A percentile compares a stretch with the other conserved stretches of the same genome.
Evolutionary conservation across 1,140 invertebrate species (phyloP).

Genomic region (Chelonus insularis): DNA sequence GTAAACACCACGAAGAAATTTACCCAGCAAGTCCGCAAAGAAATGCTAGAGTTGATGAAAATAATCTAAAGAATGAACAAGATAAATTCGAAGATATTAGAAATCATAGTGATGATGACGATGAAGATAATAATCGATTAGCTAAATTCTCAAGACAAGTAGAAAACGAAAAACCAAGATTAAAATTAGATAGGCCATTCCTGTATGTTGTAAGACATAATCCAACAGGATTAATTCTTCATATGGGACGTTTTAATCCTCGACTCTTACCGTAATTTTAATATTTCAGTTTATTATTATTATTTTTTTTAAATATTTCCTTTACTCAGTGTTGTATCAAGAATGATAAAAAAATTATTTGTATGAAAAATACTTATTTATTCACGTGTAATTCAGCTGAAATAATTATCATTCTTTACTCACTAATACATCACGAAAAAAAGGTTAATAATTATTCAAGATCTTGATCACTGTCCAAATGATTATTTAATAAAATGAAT

Average conservation of each 20-base stretch:
- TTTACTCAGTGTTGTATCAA: too few relatives aligned
- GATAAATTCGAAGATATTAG: constrained; percentile 21
- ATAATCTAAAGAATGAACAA: background rate
- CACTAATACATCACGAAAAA: constrained; percentile 3
- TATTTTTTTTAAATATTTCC: background rate
- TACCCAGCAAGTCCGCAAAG: constrained; percentile 70
- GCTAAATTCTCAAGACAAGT: constrained; percentile 64
- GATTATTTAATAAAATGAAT: background rate
- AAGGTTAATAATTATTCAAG: background rate
- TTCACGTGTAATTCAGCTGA: background rate
- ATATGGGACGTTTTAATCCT: constrained; percentile 83
- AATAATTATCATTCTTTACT: background rate
- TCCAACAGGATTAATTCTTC: constrained; percentile 81
- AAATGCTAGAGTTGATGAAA: constrained; percentile 38
- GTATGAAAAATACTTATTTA: background rate
- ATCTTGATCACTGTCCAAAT: constrained; percentile 37
- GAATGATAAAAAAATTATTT: too few relatives aligned
- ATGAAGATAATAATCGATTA: constrained; percentile 34
- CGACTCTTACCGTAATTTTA: constrained; percentile 72
- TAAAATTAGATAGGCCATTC: constrained; percentile 83
- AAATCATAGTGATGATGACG: constrained; percentile 29
- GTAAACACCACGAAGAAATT: constrained; percentile 76
- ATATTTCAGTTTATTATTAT: constrained; percentile 18
- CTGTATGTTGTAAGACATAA: constrained; percentile 85
- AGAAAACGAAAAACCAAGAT: constrained; percentile 68